Evolutionary conservation across 1,140 invertebrate species (phyloP).

Genomic region (Chionoecetes opilio): DNA sequence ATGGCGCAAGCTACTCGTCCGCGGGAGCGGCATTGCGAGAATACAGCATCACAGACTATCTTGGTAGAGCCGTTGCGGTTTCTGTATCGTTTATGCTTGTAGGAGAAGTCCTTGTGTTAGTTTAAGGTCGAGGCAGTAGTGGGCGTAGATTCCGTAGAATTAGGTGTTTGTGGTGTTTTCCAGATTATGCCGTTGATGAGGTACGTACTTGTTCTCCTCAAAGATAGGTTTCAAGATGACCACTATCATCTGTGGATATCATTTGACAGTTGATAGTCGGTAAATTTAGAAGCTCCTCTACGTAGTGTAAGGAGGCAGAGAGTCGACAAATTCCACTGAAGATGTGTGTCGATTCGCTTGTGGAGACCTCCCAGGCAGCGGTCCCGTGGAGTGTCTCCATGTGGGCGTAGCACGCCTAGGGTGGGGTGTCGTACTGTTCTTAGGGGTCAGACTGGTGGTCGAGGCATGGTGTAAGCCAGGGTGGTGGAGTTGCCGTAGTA

Average conservation of each 20-base stretch:
- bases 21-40: slow-evolving; percentile 40
- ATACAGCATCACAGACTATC: slow-evolving; percentile 32
- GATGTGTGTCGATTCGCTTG: slow-evolving; percentile 41
- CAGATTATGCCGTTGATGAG: neutral
- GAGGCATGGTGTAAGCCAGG: slow-evolving; percentile 19
- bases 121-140: slow-evolving; percentile 33
- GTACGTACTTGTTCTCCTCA: slow-evolving; percentile 1
- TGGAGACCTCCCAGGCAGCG: neutral
- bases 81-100: slow-evolving; percentile 46
- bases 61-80: neutral
- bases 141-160: neutral
- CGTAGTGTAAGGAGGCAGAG: slow-evolving; percentile 32
- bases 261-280: neutral
- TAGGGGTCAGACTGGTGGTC: neutral
- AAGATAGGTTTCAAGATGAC: neutral
- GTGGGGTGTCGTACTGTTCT: neutral
- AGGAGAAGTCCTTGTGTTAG: slow-evolving; percentile 56
- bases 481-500: slow-evolving; percentile 36
- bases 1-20: slow-evolving; percentile 28
- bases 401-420: neutral
- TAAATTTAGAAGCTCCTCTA: neutral
- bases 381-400: neutral
- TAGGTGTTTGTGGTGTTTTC: neutral
- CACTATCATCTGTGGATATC: neutral
- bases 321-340: neutral